Conservation (phyloP, 2,797 vertebrate species). For the Sebastes iracundus region DNA sequence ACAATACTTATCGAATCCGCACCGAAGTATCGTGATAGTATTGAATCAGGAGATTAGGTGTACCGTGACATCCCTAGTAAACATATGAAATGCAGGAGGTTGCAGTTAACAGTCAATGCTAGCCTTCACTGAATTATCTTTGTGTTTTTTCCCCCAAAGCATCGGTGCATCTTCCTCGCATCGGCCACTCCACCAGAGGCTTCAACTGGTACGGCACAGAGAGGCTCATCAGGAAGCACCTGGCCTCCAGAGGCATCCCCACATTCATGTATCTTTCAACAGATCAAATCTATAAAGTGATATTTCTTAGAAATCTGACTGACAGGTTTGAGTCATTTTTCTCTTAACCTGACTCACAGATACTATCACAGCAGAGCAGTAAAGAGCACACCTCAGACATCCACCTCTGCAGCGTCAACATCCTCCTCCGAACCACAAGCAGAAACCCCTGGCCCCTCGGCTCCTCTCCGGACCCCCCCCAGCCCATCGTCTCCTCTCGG, state of each 20-base stretch:
- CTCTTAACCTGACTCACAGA: constrained; percentile 74
- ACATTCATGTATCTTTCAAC: constrained; percentile 88
- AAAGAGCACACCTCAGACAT: background rate
- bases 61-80: no score
- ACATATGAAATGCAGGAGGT: no score
- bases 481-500: background rate
- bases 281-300: background rate
- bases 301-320: no score
- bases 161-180: constrained; percentile 93
- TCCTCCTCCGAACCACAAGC: constrained; percentile 5
- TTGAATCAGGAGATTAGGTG: no score
- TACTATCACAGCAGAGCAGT: constrained; percentile 86
- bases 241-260: constrained; percentile 85
- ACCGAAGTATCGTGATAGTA: no score
- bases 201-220: constrained; percentile 98
- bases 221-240: constrained; percentile 90
- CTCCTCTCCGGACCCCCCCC: background rate
- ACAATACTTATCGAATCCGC: no score
- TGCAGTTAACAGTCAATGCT: no score
- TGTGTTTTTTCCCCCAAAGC: constrained; percentile 72
- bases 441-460: constrained; percentile 5
- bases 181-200: constrained; percentile 89
- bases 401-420: constrained; percentile 20
- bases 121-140: no score
- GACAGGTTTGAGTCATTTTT: background rate